Conservation (phyloP, 2,888 invertebrate genomes). For the Caenorhabditis sp. region DNA sequence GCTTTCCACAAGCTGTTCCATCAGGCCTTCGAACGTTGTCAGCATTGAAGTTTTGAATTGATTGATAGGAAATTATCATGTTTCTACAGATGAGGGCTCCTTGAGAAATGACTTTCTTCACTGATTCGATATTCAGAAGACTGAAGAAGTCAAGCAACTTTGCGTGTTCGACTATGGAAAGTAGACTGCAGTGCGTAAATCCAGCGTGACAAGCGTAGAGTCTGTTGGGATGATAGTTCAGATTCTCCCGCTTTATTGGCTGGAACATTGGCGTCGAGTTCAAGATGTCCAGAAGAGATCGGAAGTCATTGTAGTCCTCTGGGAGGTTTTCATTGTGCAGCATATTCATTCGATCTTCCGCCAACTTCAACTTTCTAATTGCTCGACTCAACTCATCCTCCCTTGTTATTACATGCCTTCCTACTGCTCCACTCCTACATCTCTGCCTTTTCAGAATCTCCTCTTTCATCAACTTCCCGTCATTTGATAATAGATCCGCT, state of each 20-base stretch:
- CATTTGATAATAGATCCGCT: conserved; percentile 40
- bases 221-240: not conserved
- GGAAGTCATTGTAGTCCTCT: not conserved
- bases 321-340: conserved; percentile 10
- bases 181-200: conserved; percentile 17
- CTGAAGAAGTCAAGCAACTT: conserved; percentile 26
- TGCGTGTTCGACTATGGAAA: conserved; percentile 16
- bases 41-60: conserved; percentile 20
- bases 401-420: too few relatives aligned
- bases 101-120: conserved; percentile 2
- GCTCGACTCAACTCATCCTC: conserved; percentile 11
- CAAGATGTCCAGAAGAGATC: conserved; percentile 20
- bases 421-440: too few relatives aligned
- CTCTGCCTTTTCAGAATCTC: conserved; percentile 31
- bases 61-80: conserved; percentile 22
- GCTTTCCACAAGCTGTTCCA: conserved; percentile 45
- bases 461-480: conserved; percentile 26
- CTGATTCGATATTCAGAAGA: conserved; percentile 6
- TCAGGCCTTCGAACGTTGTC: conserved; percentile 39
- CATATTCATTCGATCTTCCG: conserved; percentile 1
- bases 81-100: conserved; percentile 19
- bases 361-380: not conserved
- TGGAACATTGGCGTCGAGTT: not conserved
- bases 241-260: not conserved
- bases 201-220: conserved; percentile 14